A percentile compares a stretch with the other conserved stretches of the same genome.
Conservation (phyloP, 2,113 vertebrate genomes). For the Agapornis roseicollis region DNA sequence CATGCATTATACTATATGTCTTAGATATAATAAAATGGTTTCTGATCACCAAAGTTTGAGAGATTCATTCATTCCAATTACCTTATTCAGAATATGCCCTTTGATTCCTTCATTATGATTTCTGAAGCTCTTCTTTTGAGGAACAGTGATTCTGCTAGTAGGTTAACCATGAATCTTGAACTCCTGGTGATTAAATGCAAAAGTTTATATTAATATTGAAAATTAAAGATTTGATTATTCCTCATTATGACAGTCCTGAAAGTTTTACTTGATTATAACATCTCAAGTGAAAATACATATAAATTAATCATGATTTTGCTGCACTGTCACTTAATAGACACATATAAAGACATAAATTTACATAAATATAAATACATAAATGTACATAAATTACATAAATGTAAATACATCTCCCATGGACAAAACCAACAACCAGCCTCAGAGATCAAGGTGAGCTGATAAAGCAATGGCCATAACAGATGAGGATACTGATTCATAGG, state of each 20-base stretch:
- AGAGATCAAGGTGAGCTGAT: not conserved
- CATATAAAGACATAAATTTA: not conserved
- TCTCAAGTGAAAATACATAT: not conserved
- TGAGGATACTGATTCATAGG: not conserved
- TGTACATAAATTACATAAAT: too few relatives aligned
- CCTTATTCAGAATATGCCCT: not conserved
- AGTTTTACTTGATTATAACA: not conserved
- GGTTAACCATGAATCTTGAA: not conserved
- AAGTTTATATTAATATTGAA: not conserved
- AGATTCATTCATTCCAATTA: conserved; percentile 30
- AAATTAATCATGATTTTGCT: not conserved
- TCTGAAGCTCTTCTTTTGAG: not conserved
- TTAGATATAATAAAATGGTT: conserved; percentile 42
- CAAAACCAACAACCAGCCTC: not conserved
- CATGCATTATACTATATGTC: not conserved
- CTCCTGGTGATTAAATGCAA: not conserved
- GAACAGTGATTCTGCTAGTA: not conserved
- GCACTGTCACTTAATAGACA: not conserved
- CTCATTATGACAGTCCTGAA: not conserved
- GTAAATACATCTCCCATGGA: not conserved
- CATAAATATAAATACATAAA: not conserved
- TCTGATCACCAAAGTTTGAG: conserved; percentile 24
- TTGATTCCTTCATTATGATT: not conserved
- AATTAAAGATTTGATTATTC: not conserved
- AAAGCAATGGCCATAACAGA: not conserved